Percentiles rank a stretch among this genome's conserved stretches.
Conservation (phyloP, 2,113 vertebrate species). For the Potamarius usumacintae region DNA sequence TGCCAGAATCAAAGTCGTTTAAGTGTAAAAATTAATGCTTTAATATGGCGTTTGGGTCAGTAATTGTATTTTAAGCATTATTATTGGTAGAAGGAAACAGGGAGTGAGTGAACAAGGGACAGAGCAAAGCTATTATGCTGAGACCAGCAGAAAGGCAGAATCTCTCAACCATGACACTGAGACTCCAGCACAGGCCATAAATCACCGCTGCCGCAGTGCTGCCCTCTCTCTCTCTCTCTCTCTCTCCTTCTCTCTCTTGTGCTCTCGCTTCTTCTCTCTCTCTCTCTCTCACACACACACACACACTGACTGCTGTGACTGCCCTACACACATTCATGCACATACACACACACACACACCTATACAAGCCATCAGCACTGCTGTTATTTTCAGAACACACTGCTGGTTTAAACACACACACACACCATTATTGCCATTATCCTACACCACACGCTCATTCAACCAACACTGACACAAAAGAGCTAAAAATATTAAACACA, state of each 20-base stretch:
- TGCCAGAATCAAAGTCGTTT: not conserved
- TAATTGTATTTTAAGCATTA: slow-evolving; percentile 24
- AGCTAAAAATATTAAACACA: not conserved
- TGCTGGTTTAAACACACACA: not conserved
- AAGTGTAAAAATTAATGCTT: not conserved
- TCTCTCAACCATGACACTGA: slow-evolving; percentile 75
- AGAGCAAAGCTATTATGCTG: slow-evolving; percentile 61
- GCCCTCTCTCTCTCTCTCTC: slow-evolving; percentile 46
- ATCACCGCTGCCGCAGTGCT: slow-evolving; percentile 76
- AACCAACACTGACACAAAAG: not conserved
- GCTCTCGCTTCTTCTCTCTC: too few relatives aligned
- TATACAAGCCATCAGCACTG: slow-evolving; percentile 23
- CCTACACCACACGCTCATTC: not conserved
- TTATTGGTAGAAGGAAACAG: not conserved
- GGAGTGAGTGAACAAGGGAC: slow-evolving; percentile 14
- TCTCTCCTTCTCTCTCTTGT: not conserved
- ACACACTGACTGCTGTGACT: slow-evolving; percentile 30
- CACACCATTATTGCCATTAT: not conserved
- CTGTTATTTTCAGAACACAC: slow-evolving; percentile 21
- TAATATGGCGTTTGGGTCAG: not conserved
- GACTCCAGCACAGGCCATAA: slow-evolving; percentile 72
- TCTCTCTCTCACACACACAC: not conserved
- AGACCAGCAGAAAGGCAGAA: slow-evolving; percentile 73
- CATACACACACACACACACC: not conserved
- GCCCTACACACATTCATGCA: slow-evolving; percentile 12